phyloP scores from a whole-genome alignment of 2,888 invertebrate species.

The Idaea dimidiata region DNA sequence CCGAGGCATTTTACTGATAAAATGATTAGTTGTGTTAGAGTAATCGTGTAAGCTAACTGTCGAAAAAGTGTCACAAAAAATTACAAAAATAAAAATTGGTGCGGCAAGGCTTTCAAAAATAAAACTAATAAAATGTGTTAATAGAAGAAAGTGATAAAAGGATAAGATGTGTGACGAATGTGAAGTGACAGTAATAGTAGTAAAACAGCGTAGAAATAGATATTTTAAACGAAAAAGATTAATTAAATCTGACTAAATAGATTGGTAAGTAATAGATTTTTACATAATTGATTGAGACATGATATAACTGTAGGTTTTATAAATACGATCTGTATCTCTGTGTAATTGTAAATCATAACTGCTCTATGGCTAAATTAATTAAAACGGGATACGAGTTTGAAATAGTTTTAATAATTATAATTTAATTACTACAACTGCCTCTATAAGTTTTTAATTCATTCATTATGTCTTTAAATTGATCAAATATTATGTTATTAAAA shows the following conservation, averaged over 20 bases:
- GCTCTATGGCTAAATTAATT: neutral
- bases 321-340: too few species aligned
- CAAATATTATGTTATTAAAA: neutral
- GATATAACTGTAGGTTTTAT: too few species aligned
- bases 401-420: too few species aligned
- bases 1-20: slow-evolving; percentile 26
- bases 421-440: neutral
- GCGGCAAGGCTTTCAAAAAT: neutral
- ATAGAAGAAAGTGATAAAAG: neutral
- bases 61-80: neutral
- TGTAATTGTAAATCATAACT: neutral
- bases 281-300: too few species aligned
- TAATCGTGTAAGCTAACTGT: neutral
- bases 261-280: neutral
- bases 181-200: neutral
- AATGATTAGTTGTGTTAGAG: slow-evolving; percentile 14
- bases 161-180: neutral
- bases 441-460: neutral
- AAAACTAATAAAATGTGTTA: neutral
- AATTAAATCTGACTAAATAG: neutral
- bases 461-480: neutral
- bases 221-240: neutral
- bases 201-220: neutral
- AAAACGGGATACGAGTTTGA: neutral
- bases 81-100: neutral